Base-by-base conservation (phyloP, 2,113 vertebrate species). In the Daubentonia madagascariensis region DNA sequence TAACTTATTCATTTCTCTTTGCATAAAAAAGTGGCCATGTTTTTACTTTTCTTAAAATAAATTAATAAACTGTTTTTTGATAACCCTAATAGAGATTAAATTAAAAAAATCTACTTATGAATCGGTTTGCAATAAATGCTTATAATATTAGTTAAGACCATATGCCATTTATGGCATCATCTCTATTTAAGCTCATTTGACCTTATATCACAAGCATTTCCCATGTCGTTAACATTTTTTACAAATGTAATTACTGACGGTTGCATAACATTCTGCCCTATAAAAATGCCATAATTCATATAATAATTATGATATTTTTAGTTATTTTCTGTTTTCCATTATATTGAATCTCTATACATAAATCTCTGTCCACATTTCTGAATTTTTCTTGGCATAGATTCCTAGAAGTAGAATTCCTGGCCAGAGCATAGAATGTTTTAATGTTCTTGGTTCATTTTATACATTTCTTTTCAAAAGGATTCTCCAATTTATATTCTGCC, bases 341-440 rank as follows among this genome's bases (percentile, higher is more conserved):
- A 95, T 89, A 65, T 73, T 70, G 30, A 87, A 78, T 73, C 63
- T 98, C 93, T 95, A 54, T 90, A n/a, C 37, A 40, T 98, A 97
- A 97, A 96, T 96, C 88, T 95, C 45, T 95, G 70, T 96, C 70
- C 65, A 95, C 50, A 76, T 90, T 96, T 95, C 65, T 96, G 87
- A 90, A 89, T 89, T 95, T 96, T 98, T 94, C 92, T 97, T 97
- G 97, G 97, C 96, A 72, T 63, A 45, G 52, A 85, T 93, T 96
- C 59, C 63, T 84, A 81, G 80, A 97, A 86, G 61, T 88, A 73
- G 72, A 89, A 89, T 89, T 97, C 84, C 65, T 94, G 86, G 84
- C 94, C 92, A 87, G 52, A 95, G 23, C n/a, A 20, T 61, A 25
- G 89, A 68, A 59, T 95, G 48, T 76, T 92, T 91, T 86, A 96